Base-by-base conservation (phyloP, 2,888 invertebrate genomes). In the Dicranocentrus wangi region DNA sequence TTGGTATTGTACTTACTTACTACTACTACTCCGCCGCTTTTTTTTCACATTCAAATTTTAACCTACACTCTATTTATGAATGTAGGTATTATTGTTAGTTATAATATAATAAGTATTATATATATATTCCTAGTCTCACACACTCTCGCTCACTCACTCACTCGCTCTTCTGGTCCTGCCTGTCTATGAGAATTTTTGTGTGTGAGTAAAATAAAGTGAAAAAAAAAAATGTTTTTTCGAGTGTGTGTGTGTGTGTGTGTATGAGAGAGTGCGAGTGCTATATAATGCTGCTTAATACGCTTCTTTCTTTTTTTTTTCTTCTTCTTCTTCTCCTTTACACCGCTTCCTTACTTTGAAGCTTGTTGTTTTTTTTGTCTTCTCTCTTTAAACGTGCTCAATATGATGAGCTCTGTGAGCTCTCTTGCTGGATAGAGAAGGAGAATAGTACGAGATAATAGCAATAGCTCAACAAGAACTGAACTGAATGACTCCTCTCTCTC, bases 21-120 rank as follows among this genome's bases (percentile, higher is more conserved):
- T n/a, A n/a, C n/a, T n/a, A n/a, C n/a, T n/a, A n/a, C n/a, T n/a
- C n/a, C n/a, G n/a, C 39, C 23, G 28, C 15, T 39, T 47, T 39
- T 73, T 71, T 60, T 72, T 47, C 71, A 61, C 71, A 72, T 72
- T 72, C 61, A 72, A 72, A 72, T 72, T 73, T 73, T 63, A 73
- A 73, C 71, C 60, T 61, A 42, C 61, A 61, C 70, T 55, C 32
- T 32, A 21, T 58, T 70, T 32, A 70, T 58, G 70, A 70, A 53
- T 53, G 53, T 69, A 71, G 72, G 72, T 53, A 73, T 73, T 63
- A 58, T 66, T 19, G 28, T 21, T 63, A 63, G 51, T 43, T 72
- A 32, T 66, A 42, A n/a, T n/a, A n/a, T n/a, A n/a, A n/a, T n/a
- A n/a, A n/a, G n/a, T n/a, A n/a, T n/a, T n/a, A n/a, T n/a, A n/a